These are phyloP conservation scores for Hesperia comma DNA, from an alignment of 2,888 invertebrate species.

Conservation along the genomic window DNA sequence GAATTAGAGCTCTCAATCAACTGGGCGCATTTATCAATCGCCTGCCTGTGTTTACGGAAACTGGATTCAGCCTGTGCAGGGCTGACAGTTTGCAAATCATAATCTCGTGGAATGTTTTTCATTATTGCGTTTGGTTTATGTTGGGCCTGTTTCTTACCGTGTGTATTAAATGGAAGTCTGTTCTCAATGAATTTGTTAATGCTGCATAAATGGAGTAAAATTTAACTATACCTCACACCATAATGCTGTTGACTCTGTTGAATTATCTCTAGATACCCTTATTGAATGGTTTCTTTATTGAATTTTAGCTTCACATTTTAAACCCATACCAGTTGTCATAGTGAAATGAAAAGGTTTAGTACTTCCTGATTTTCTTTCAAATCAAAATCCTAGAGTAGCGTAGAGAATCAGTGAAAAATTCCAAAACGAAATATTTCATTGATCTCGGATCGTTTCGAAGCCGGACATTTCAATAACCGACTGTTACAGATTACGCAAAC, in stretches of 20 bases:
- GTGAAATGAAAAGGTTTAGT: no score
- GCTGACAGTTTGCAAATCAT: slow-evolving; percentile 34
- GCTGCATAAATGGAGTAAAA: neutral
- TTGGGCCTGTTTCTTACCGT: neutral
- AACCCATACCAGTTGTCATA: no score
- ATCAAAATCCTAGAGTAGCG: neutral
- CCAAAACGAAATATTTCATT: no score
- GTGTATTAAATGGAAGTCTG: neutral
- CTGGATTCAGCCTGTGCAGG: slow-evolving; percentile 39
- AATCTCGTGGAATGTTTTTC: neutral
- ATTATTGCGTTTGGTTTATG: neutral
- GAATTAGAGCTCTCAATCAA: slow-evolving; percentile 72
- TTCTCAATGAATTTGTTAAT: neutral
- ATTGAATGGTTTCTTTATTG: no score
- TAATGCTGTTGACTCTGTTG: no score
- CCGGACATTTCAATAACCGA: neutral
- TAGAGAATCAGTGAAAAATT: neutral
- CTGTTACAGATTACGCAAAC: neutral
- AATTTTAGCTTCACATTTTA: no score
- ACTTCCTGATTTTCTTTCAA: neutral
- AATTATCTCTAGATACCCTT: no score
- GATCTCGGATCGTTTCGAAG: neutral
- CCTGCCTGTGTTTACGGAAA: slow-evolving; percentile 54
- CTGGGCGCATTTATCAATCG: slow-evolving; percentile 66
- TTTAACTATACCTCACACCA: neutral